Base-by-base conservation (phyloP, 2,888 invertebrate genomes). In the Himalopsyche anomala region DNA sequence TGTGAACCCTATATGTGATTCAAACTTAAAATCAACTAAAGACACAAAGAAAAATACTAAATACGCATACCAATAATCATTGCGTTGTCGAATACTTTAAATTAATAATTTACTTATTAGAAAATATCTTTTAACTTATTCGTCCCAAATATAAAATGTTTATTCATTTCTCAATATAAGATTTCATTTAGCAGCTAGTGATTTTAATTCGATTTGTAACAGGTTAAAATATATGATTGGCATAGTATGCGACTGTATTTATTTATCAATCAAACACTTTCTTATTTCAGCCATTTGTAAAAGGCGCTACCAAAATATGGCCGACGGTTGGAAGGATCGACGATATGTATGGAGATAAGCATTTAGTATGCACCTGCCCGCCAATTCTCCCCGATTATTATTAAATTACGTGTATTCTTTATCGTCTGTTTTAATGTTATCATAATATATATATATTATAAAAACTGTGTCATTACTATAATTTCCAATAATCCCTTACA, bases 311-410 rank as follows among this genome's bases (percentile, higher is more conserved):
- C 9, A 99, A 99, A 92, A 96, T 99, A 89, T 99, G 99, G 99
- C 99, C 99, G 4, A 97, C 98, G n/a, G 98, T 99, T 6, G 97
- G 98, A 82, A 95, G 99, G 90, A 99, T 99, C 89, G 99, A 99
- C 91, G 99, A 99, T 91, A 98, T 98, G 91, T 99, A 98, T 90
- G 99, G 99, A 0, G 99, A 99, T 91, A 98, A 98, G 91, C 98
- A 99, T 92, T 94, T 99, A 81, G 97, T 98, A 0, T 98, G 98
- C 91, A 98, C 98, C 0, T 99, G 99, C 90, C 99, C 99, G 42
- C 98, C 98, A 0, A 96, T 99, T 90, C 94, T 97, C 82, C 95
- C 96, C 38, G 97, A 98, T 90, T 94, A 95, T 89, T 93, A 90
- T 90, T 81, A 80, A 80, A 19, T 15, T n/a, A 81, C 9, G 28